These are phyloP conservation scores for Zosterops lateralis DNA, from an alignment of 2,113 vertebrate species.

Conservation along the genomic window DNA sequence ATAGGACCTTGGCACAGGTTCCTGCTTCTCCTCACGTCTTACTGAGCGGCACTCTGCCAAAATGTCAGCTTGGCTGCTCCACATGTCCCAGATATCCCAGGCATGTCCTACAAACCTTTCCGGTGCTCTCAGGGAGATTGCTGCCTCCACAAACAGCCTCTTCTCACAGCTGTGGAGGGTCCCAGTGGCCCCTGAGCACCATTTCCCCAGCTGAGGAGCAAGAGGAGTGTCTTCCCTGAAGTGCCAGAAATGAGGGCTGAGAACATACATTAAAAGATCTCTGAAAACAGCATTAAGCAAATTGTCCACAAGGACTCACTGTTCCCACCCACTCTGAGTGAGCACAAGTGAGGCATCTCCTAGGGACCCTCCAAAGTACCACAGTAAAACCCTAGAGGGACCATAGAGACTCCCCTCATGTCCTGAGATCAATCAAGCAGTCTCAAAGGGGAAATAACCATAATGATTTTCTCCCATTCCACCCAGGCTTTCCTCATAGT, in stretches of 20 bases:
- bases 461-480: neutral
- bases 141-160: neutral
- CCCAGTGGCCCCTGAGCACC: neutral
- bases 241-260: neutral
- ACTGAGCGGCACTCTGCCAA: neutral
- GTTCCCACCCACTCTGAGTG: neutral
- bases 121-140: neutral
- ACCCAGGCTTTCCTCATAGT: neutral
- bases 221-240: neutral
- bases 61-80: constrained; percentile 17
- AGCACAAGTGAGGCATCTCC: neutral
- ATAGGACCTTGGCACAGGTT: constrained; percentile 12
- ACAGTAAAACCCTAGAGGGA: neutral
- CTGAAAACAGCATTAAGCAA: neutral
- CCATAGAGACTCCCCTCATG: neutral
- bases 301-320: neutral
- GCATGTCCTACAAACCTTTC: constrained; percentile 38
- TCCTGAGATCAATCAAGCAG: neutral
- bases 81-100: constrained; percentile 3
- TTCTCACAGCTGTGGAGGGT: neutral
- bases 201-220: neutral
- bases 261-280: neutral
- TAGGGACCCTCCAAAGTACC: neutral
- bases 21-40: constrained; percentile 30
- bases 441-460: neutral